Evolutionary conservation across 2,888 invertebrate species (phyloP).

Genomic region (Aphrophora alni): DNA sequence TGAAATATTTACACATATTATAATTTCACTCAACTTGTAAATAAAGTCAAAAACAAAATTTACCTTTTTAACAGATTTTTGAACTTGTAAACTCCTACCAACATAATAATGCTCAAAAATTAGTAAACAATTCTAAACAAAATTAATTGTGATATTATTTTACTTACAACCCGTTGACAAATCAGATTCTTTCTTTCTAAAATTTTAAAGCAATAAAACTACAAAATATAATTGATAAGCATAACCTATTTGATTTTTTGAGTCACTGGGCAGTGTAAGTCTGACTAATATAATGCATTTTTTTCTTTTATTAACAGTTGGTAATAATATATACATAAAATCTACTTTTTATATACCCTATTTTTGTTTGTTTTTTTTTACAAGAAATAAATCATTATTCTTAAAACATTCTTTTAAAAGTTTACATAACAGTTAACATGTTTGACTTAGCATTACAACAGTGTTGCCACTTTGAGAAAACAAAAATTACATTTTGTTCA

Average conservation of each 20-base stretch:
- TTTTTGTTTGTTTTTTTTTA: slow-evolving; percentile 2
- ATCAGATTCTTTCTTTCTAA: background rate
- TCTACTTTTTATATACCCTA: slow-evolving; percentile 6
- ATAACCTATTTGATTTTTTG: background rate
- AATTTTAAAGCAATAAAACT: too few relatives aligned
- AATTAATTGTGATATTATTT: background rate
- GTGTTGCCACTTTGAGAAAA: background rate
- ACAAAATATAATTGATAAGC: background rate
- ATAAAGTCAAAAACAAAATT: too few relatives aligned
- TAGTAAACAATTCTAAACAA: background rate
- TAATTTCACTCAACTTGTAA: too few relatives aligned
- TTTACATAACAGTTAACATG: background rate
- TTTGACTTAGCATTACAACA: background rate
- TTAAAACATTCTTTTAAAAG: background rate
- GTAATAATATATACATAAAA: background rate
- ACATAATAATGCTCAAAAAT: background rate
- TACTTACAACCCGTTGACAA: background rate
- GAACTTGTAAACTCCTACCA: background rate
- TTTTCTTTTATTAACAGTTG: background rate
- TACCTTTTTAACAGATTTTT: too few relatives aligned
- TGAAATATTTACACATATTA: too few relatives aligned
- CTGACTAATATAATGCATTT: background rate
- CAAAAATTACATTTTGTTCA: background rate
- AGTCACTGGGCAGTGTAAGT: background rate
- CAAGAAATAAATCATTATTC: background rate